Base-by-base conservation (phyloP, 2,888 invertebrate genomes). In the Phengaris arion region DNA sequence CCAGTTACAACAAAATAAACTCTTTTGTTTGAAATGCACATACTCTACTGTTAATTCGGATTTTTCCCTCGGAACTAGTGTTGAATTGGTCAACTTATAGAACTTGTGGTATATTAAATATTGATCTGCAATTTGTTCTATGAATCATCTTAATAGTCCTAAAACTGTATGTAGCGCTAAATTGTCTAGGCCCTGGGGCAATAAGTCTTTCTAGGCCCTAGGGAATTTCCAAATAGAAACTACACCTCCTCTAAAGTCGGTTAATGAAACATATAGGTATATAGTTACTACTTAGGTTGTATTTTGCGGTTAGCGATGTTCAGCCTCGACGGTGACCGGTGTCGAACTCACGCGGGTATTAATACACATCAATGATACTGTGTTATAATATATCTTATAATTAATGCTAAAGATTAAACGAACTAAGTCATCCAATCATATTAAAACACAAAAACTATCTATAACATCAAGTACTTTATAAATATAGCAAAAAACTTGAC, bases 311-410 rank as follows among this genome's bases (percentile, higher is more conserved):
- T 76, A 75, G 69, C 57, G 46, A 45, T 68, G 68, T 70, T 78
- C 80, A 82, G 77, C 77, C 75, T 79, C 79, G 79, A 75, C 77
- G 80, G 80, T 84, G 85, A 84, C 83, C 83, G 83, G 79, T 78
- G 78, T 76, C 83, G 82, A 83, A 84, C 83, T 80, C 81, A 79
- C 80, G 78, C 79, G 79, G 81, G 82, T 82, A 64, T 64, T 45
- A 13, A 64, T 64, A 64, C 9, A 64, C 64, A 22, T 22, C 57
- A 4, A 15, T 64, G 64, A 64, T 13, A 64, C 6, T 64, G 64
- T 13, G 48, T 48, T 12, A 52, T 52, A 52, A 10, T 52, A 52
- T 52, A 64, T 35, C 64, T 45, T 2, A 2, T 45, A 35, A 35
- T 35, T 10, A 59, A 22, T 12, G 57, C 15, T 57, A 57, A 57